Base-by-base conservation (phyloP, 2,797 vertebrate species). In the Hyperoplus immaculatus region DNA sequence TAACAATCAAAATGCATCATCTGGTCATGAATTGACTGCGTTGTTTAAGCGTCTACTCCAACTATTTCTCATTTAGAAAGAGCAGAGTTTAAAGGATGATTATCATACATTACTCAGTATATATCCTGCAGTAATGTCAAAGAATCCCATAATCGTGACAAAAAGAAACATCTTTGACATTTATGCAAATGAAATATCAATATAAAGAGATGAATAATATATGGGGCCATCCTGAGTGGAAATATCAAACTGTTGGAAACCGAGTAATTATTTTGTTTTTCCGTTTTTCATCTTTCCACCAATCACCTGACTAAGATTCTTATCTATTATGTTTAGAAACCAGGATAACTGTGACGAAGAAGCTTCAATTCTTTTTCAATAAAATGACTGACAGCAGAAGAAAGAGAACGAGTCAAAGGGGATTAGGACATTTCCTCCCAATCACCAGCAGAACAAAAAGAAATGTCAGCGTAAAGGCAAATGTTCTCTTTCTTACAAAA, bases 361-460 rank as follows among this genome's bases (percentile, higher is more conserved):
- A 46, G 8, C 39, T 53, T 18, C 36, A 3, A 69, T 57, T 72
- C 61, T 6, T 77, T 21, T 36, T 64, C 74, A 16, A 58, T 4
- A 5, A 57, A 85, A 45, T 4, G 16, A 59, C 5, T 77, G 74
- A 83, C 78, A 82, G 41, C 18, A 65, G 18, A 81, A 75, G 57
- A 87, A 86, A 82, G 59, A 82, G 13, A 69, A 54, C 1, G 63
- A 41, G 4, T 53, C 42, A 13, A 53, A 73, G 68, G 6, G 36
- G 11, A 64, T 57, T 38, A 78, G 72, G 13, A 56, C 12, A 29
- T 69, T 5, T 80, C 62, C 53, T 69, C 49, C 69, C 43, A 50
- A 80, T 81, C 85, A 68, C 87, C 88, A 83, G 87, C 80, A 84
- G 56, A 72, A 59, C 39, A 46, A 59, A 76, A 69, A 61, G 69